Evolutionary conservation across 1,140 invertebrate species (phyloP), one percentile per base, ranked within the genome.

Genomic region (Xylocopa sonorina): DNA sequence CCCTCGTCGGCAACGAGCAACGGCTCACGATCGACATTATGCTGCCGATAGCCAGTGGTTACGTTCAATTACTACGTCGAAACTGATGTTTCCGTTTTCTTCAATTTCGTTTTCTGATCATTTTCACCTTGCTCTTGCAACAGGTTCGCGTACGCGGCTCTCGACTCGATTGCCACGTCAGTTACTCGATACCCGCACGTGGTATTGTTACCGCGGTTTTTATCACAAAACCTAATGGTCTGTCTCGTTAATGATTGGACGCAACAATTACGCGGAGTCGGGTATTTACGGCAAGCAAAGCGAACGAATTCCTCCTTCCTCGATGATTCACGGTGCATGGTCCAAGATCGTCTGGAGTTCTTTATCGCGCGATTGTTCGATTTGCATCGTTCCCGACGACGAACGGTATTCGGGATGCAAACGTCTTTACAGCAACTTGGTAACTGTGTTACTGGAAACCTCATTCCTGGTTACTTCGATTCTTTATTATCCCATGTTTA

Each of bases 351-450:
- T 58, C 43, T 50, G 46, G 57, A 80, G 41, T 80, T 75, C 58
- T 74, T 74, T 64, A 55, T n/a, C 71, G 71, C 71, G 48, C 57
- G 29, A 73, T 76, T 41, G n/a, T 51, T 73, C 71, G 43, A 73
- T 73, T 75, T 51, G 24, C 60, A 75, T 75, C 38, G 68, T 58
- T 46, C 60, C 14, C 9, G 32, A 27, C 18, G 12, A n/a, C 57
- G 57, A 32, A 41, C 29, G 9, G 24, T 50, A 16, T 14, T 48
- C 41, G 21, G 32, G 27, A 48, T 9, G 14, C 32, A 38, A 38
- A 63, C n/a, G n/a, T 71, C 16, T 60, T 48, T 24, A 24, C n/a
- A 43, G 51, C 4, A 43, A n/a, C 34, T 57, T 34, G 53, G 29
- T 43, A 32, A 53, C 48, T 18, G 48, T 51, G 66, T 53, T 53